Evolutionary conservation across 2,888 invertebrate species (phyloP).

Genomic region (Gerris lacustris): DNA sequence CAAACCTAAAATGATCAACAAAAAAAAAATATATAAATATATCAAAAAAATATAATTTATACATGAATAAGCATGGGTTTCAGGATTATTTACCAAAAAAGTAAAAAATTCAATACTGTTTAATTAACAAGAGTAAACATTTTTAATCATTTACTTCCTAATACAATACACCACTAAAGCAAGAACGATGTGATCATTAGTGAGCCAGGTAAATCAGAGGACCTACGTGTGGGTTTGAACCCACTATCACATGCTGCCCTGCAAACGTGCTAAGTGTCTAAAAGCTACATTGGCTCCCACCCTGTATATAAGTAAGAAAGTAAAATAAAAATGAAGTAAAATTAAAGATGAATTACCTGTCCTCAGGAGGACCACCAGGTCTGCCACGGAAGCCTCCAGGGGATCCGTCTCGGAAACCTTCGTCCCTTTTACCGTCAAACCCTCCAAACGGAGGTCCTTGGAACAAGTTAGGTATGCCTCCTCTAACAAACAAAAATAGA

Average conservation of each 20-base stretch:
- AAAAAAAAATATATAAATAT: slow-evolving; percentile 9
- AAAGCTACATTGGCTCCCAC: too few species aligned
- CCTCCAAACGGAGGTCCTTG: neutral
- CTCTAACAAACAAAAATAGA: too few species aligned
- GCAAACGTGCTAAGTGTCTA: too few species aligned
- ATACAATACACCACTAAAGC: too few species aligned
- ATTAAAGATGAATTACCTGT: neutral
- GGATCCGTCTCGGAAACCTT: slow-evolving; percentile 23
- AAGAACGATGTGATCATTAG: too few species aligned
- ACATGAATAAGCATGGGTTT: neutral
- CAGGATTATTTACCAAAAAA: neutral
- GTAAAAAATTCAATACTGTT: too few species aligned
- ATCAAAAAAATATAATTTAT: neutral
- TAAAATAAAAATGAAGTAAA: neutral
- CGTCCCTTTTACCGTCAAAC: neutral
- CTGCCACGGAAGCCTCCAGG: slow-evolving; percentile 21
- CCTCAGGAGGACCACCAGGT: slow-evolving; percentile 16
- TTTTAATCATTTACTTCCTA: too few species aligned
- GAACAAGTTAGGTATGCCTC: too few species aligned
- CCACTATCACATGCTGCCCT: too few species aligned
- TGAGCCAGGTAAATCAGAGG: too few species aligned
- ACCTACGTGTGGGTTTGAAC: too few species aligned
- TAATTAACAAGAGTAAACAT: too few species aligned
- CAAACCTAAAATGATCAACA: slow-evolving; percentile 8
- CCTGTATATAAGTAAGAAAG: neutral